phyloP scores from a whole-genome alignment of 2,113 vertebrate species.

The Ageneiosus marmoratus region DNA sequence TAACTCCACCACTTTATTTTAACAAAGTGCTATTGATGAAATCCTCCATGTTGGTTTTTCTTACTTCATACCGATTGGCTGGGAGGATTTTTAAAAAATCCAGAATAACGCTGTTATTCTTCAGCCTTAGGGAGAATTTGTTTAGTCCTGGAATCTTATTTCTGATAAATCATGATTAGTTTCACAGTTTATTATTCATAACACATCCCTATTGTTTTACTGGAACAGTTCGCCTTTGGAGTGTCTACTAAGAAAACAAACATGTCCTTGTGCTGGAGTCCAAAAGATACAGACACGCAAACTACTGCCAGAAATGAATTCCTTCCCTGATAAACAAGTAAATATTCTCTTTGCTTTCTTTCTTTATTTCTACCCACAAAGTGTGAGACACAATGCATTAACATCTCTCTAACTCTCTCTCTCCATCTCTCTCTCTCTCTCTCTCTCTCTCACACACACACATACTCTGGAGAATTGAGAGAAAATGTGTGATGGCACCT shows the following conservation, averaged over 20 bases:
- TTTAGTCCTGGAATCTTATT: background rate
- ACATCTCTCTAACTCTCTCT: background rate
- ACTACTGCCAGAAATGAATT: background rate
- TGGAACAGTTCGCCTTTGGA: background rate
- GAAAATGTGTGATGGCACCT: slow-evolving; percentile 26
- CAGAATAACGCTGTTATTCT: too few species aligned
- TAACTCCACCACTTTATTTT: too few species aligned
- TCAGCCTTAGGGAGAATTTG: background rate
- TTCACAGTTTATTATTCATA: too few species aligned
- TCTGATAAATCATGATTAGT: background rate
- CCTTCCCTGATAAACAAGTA: background rate
- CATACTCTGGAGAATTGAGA: slow-evolving; percentile 13
- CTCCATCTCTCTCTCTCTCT: background rate
- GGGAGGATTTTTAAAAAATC: background rate
- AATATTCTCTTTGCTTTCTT: background rate
- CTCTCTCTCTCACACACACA: background rate
- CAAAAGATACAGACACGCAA: background rate
- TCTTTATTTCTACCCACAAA: slow-evolving; percentile 5
- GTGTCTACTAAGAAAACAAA: background rate
- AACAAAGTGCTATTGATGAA: too few species aligned
- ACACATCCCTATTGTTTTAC: background rate
- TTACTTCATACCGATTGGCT: background rate
- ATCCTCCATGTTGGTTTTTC: background rate
- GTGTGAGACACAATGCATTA: slow-evolving; percentile 15
- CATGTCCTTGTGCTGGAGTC: background rate